A percentile compares a stretch with the other conserved stretches of the same genome.
Evolutionary conservation across 2,888 invertebrate genomes (phyloP).

Genomic region (Nemotelus pantherinus): DNA sequence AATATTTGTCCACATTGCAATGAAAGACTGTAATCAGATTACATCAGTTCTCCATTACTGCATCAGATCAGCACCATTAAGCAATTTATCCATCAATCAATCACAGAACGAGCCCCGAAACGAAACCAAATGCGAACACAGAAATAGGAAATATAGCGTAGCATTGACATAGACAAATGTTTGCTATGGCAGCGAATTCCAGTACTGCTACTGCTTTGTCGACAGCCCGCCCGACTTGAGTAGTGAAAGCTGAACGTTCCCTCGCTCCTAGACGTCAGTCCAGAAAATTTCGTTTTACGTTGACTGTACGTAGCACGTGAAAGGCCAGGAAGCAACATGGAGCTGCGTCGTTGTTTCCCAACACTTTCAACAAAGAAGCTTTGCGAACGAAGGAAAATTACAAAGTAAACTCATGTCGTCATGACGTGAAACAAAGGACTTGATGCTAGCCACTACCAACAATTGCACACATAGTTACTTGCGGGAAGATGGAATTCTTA

Average conservation of each 20-base stretch:
- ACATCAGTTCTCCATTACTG: slow-evolving; percentile 56
- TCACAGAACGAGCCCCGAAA: slow-evolving; percentile 29
- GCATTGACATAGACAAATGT: slow-evolving; percentile 44
- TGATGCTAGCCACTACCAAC: too few relatives aligned
- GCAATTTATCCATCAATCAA: slow-evolving; percentile 52
- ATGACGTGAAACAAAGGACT: neutral
- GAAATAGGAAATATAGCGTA: slow-evolving; percentile 7
- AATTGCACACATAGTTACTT: too few relatives aligned
- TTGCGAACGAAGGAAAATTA: neutral
- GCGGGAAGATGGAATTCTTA: too few relatives aligned
- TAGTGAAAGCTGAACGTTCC: too few relatives aligned
- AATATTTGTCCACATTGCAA: slow-evolving; percentile 41
- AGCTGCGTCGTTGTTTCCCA: neutral
- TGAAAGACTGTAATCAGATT: slow-evolving; percentile 50
- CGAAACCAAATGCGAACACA: too few relatives aligned
- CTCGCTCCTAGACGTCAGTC: too few relatives aligned
- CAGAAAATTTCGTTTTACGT: too few relatives aligned
- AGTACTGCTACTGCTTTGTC: too few relatives aligned
- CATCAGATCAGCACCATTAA: slow-evolving; percentile 54
- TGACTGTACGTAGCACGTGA: neutral
- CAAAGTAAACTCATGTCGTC: slow-evolving; percentile 8
- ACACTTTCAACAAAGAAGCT: slow-evolving; percentile 14
- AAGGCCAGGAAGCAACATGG: neutral
- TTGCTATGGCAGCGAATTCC: slow-evolving; percentile 7
- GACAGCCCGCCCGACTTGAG: too few relatives aligned